Evolutionary conservation across 2,113 vertebrate species (phyloP), one percentile per base, ranked within the genome.

Genomic region (Dicerorhinus sumatrensis): DNA sequence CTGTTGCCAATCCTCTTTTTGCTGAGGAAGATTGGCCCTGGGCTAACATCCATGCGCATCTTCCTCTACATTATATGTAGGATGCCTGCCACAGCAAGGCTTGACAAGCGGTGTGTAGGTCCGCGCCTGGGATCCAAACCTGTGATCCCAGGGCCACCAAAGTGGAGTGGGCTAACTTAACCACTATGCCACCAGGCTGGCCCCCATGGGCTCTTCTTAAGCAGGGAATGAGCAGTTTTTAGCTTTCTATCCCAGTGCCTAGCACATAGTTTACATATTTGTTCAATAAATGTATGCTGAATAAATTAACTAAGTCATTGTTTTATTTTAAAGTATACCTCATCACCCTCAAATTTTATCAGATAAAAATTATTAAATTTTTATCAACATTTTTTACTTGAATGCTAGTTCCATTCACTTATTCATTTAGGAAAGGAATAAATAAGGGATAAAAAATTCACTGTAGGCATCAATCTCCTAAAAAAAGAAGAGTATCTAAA

Each of bases 381-480:
- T 20, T 29, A 63, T 90, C 42, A 79, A 23, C 14, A 33, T 33
- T 63, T 91, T 90, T 84, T 73, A 33, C 51, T 77, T 70, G 80
- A 87, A 92, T 69, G 14, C 46, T 51, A 67, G n/a, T 33, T 70
- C 36, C 25, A 81, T 36, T 83, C 54, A 60, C 14, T 51, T 86
- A 70, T 39, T 79, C 42, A 90, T n/a, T 94, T 76, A 72, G 9
- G 10, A 82, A 48, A 85, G 39, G 9, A 62, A 36, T 58, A 39
- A 48, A 67, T 69, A 11, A 73, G 48, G 39, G 77, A 91, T 82
- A 62, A 81, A 97, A 97, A 70, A 83, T 51, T 88, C 20, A 69
- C 0, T 25, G 11, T 18, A 39, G 29, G 11, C 29, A 80, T 77
- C 67, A 60, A 36, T 56, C 12, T 51, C 16, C 25, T 76, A 13